Evolutionary conservation across 1,140 invertebrate genomes (phyloP).

Genomic region (Danaus melanippus): DNA sequence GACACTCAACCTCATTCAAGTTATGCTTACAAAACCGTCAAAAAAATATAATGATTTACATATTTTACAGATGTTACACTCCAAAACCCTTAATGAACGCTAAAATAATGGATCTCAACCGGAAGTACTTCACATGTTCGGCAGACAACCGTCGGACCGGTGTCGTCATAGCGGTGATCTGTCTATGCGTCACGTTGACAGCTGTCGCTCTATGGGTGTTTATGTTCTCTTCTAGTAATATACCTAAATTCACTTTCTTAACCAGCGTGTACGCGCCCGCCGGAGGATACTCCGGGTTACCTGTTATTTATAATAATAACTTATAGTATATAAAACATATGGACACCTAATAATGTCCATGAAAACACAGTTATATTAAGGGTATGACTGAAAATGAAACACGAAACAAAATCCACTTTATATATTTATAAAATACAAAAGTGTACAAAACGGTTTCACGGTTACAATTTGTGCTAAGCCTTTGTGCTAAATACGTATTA

Average conservation of each 20-base stretch:
- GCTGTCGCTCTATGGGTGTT: conserved; percentile 44
- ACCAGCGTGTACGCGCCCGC: conserved; percentile 26
- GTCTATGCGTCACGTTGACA: conserved; percentile 33
- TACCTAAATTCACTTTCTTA: conserved; percentile 24
- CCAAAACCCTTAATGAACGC: conserved; percentile 43
- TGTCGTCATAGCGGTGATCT: conserved; percentile 27
- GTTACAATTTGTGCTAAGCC: conserved; percentile 22
- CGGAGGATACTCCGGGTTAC: conserved; percentile 36
- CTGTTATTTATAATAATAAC: conserved; percentile 18
- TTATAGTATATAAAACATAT: too few species aligned
- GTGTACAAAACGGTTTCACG: conserved; percentile 48
- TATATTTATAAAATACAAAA: conserved; percentile 65
- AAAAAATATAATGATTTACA: conserved; percentile 2
- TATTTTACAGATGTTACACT: conserved; percentile 49
- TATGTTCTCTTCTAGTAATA: conserved; percentile 33
- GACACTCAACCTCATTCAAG: too few species aligned
- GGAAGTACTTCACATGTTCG: conserved; percentile 40
- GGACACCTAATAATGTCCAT: too few species aligned
- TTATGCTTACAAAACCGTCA: not conserved
- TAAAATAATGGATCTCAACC: conserved; percentile 43
- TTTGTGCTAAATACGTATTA: conserved; percentile 33
- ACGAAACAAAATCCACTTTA: conserved; percentile 43
- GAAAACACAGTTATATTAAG: too few species aligned
- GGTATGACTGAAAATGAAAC: conserved; percentile 7
- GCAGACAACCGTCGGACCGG: conserved; percentile 21